A percentile compares a stretch with the other conserved stretches of the same genome.
These are phyloP conservation scores for Drepanosiphum platanoidis DNA, from an alignment of 2,888 invertebrate genomes.

Conservation along the genomic window DNA sequence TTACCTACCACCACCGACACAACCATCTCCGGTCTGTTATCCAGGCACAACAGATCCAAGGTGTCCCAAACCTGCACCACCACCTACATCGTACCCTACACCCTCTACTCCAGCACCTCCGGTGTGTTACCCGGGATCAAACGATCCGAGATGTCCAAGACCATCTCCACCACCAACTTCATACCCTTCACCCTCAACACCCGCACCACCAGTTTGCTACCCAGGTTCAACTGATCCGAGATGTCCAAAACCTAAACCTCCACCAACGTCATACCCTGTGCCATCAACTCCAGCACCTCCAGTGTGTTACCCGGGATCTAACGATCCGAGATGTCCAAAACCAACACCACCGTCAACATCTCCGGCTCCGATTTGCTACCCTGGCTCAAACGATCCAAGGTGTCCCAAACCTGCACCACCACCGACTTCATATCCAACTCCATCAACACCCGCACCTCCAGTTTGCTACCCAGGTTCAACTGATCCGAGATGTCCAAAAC, in stretches of 20 bases:
- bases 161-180: slow-evolving; percentile 63
- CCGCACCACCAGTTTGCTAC: slow-evolving; percentile 65
- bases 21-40: slow-evolving; percentile 66
- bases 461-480: slow-evolving; percentile 65
- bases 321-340: slow-evolving; percentile 67
- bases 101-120: slow-evolving; percentile 60
- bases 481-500: slow-evolving; percentile 65
- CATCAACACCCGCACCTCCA: slow-evolving; percentile 63
- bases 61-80: slow-evolving; percentile 64
- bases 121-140: slow-evolving; percentile 67
- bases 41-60: slow-evolving; percentile 65
- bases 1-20: slow-evolving; percentile 63
- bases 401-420: slow-evolving; percentile 65
- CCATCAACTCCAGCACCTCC: slow-evolving; percentile 63
- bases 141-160: slow-evolving; percentile 66
- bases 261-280: slow-evolving; percentile 64
- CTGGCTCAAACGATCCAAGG: slow-evolving; percentile 66
- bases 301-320: slow-evolving; percentile 67
- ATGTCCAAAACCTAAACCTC: slow-evolving; percentile 65
- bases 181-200: slow-evolving; percentile 65
- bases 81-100: slow-evolving; percentile 66
- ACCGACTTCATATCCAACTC: slow-evolving; percentile 55
- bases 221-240: slow-evolving; percentile 66
- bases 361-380: slow-evolving; percentile 66
- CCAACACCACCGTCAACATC: slow-evolving; percentile 64